Percentiles rank a stretch among this genome's conserved stretches.
phyloP scores from a whole-genome alignment of 1,140 invertebrate genomes.

The Macrostomum lignano region DNA sequence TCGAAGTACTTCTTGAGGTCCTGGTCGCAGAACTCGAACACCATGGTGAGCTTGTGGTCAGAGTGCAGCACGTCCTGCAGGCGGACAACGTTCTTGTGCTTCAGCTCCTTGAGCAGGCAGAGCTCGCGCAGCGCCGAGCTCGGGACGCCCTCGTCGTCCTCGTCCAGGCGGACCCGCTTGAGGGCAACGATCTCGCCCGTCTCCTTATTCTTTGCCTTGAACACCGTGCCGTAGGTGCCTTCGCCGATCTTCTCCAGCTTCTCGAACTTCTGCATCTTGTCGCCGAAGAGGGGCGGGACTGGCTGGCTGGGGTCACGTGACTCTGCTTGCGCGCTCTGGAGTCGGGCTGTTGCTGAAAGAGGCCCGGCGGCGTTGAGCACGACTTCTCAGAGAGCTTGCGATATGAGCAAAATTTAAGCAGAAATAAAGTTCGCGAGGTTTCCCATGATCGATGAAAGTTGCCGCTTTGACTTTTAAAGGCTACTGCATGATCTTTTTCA shows the following conservation, averaged over 20 bases:
- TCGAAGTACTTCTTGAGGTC: slow-evolving; percentile 99
- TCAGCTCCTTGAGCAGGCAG: slow-evolving; percentile 79
- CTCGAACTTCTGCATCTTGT: slow-evolving; percentile 5
- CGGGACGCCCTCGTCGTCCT: slow-evolving; percentile 96
- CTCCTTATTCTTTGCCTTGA: slow-evolving; percentile 89
- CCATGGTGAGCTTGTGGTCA: slow-evolving; percentile 83
- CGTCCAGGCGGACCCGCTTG: slow-evolving; percentile 70
- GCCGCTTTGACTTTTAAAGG: too few species aligned
- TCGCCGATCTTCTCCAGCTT: slow-evolving; percentile 6
- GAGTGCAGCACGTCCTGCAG: slow-evolving; percentile 87
- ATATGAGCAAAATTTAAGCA: too few species aligned
- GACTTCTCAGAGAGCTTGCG: too few species aligned
- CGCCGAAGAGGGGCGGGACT: too few species aligned
- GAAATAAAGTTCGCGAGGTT: too few species aligned
- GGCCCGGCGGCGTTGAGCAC: too few species aligned
- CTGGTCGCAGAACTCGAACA: slow-evolving; percentile 97
- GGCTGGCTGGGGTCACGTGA: too few species aligned
- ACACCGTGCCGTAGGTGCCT: slow-evolving; percentile 80
- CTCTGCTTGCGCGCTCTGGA: too few species aligned
- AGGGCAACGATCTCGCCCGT: slow-evolving; percentile 85
- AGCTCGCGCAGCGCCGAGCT: slow-evolving; percentile 86
- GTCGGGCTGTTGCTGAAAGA: too few species aligned
- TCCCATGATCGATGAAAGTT: too few species aligned
- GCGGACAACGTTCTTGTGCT: slow-evolving; percentile 87
- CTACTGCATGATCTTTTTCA: too few species aligned